Evolutionary conservation across 2,888 invertebrate genomes (phyloP).

Genomic region (Plebejus anna): DNA sequence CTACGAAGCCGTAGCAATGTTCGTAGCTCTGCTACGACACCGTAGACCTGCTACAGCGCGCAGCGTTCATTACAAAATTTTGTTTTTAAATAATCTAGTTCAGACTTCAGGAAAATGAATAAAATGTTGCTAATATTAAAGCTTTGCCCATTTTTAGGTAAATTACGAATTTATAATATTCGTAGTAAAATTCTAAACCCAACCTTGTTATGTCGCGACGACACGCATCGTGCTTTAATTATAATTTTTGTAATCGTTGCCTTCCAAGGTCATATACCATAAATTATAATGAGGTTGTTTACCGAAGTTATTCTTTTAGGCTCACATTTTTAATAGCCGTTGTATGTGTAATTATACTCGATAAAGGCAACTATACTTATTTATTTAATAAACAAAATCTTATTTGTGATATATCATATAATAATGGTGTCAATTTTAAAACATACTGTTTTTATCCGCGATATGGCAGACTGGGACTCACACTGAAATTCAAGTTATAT

Average conservation of each 20-base stretch:
- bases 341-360: no score
- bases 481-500: no score
- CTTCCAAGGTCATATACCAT: background rate
- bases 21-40: background rate
- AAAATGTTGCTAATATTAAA: background rate
- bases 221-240: constrained; percentile 15
- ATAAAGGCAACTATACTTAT: no score
- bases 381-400: no score
- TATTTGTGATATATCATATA: no score
- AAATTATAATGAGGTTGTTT: background rate
- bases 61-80: background rate
- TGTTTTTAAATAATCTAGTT: background rate
- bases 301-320: background rate
- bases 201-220: background rate
- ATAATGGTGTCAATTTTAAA: no score
- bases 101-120: background rate
- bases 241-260: constrained; percentile 4
- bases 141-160: background rate
- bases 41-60: background rate
- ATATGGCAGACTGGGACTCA: no score
- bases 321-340: no score
- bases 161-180: background rate
- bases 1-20: background rate
- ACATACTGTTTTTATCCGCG: no score
- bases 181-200: background rate